Evolutionary conservation across 1,140 invertebrate species (phyloP), one percentile per base, ranked within the genome.

Genomic region (Halyomorpha halys): DNA sequence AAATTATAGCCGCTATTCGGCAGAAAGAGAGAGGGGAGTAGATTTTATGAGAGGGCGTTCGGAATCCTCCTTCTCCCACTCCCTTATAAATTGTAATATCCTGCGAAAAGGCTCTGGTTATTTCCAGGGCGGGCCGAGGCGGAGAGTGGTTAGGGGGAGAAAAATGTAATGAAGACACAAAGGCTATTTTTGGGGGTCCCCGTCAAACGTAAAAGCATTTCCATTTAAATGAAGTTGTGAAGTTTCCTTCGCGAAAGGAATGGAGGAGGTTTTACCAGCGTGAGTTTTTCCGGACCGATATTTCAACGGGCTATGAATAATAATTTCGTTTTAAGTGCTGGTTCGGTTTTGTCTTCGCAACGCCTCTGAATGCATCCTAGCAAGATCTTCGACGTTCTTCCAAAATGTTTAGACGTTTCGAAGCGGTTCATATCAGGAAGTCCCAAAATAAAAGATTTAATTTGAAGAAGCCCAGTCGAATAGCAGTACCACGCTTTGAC

Each of bases 21-120:
- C 6, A 39, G 34, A 39, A 9, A 39, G 34, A 39, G 11, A 39
- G 34, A 39, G 34, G 34, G 34, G 34, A 21, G 53, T 25, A 23
- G 53, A 56, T 56, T 56, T 56, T 56, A 25, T 25, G 53, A 21
- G 18, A 25, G 53, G 18, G 53, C 18, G 53, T 19, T 23, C 23
- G 53, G 23, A 25, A 56, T 16, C 53, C 53, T 21, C 45, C 45
- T 47, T 16, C 47, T 16, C 47, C 47, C n/a, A n/a, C n/a, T 8
- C 47, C 47, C 53, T 56, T 56, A 56, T 56, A 56, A 56, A 56
- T 56, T 56, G 53, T 56, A 56, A 56, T 56, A 56, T 56, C 53
- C 47, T n/a, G n/a, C 21, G 23, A 56, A 56, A 56, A 56, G 53
- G 53, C 53, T 56, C 27, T 23, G 53, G 53, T 56, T 56, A 56